Base-by-base conservation (phyloP, 2,797 vertebrate genomes). In the Sebastes cheni region DNA sequence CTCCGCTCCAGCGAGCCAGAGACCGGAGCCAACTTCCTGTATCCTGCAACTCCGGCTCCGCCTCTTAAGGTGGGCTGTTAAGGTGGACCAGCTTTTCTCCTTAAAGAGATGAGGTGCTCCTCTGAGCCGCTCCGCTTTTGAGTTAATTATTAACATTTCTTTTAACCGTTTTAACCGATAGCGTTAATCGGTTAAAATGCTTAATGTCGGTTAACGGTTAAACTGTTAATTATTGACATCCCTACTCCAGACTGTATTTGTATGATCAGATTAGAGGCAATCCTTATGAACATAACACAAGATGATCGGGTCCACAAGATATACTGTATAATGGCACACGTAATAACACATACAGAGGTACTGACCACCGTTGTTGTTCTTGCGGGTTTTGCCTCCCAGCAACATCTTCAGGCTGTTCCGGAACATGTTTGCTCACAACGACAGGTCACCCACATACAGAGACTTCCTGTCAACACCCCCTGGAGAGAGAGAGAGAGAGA, bases 341-440 rank as follows among this genome's bases (percentile, higher is more conserved):
- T 34, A n/a, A 25, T 18, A 20, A 32, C 5, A 46, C n/a, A 42
- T 18, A 13, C 3, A 22, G 34, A 62, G 30, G 5, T n/a, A 88
- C 89, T 86, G 34, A 98, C 97, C 97, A 67, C 96, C 97, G 93
- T 95, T 96, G 93, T 96, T 98, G 93, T 96, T 98, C 93, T 98
- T 98, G 91, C 97, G 97, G 93, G 96, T 96, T 90, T 97, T 99
- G 81, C 97, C 97, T 89, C 98, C 98, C 3, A 99, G 97, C 87
- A 99, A 95, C 97, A 99, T 99, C 95, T 99, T 99, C 93, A 98
- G 96, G 89, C 98, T 99, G 96, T 98, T 99, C 65, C 97, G 96
- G 94, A 99, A 99, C 98, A 99, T 99, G 96, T 79, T 16, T 92
- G 92, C 91, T 86, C 92, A 74, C 87, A 23, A 91, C 62, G 81